These are phyloP conservation scores for Campoplex nolae DNA, from an alignment of 2,888 invertebrate genomes.

Conservation along the genomic window DNA sequence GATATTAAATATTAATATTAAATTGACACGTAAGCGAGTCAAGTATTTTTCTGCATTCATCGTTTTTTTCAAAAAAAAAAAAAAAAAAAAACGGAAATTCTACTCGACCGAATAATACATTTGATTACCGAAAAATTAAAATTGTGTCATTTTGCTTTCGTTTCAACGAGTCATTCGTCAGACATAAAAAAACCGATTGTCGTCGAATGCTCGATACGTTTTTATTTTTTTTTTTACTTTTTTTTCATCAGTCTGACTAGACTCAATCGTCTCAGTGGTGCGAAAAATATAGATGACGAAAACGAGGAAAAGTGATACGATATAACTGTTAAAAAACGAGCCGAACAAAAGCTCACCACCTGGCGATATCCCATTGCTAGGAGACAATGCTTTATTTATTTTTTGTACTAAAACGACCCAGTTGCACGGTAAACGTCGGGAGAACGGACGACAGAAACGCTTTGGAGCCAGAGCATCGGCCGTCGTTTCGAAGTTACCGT, in stretches of 20 bases:
- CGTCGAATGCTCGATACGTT: background rate
- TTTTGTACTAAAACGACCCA: slow-evolving; percentile 20
- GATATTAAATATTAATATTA: background rate
- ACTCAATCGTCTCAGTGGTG: slow-evolving; percentile 10
- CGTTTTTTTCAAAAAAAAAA: no score
- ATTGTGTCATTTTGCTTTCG: background rate
- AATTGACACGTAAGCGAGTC: background rate
- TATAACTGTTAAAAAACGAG: background rate
- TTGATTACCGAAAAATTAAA: background rate
- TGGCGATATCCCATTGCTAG: slow-evolving; percentile 8
- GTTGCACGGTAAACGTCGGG: slow-evolving; percentile 1
- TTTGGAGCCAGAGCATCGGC: slow-evolving; percentile 27
- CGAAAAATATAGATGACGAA: background rate
- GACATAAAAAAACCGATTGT: background rate
- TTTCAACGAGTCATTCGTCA: background rate
- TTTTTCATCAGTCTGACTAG: slow-evolving; percentile 9
- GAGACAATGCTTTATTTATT: background rate
- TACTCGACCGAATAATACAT: background rate
- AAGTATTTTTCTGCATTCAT: background rate
- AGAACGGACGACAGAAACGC: background rate
- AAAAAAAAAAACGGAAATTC: no score
- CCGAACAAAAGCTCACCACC: slow-evolving; percentile 10
- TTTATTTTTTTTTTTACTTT: background rate
- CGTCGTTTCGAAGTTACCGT: slow-evolving; percentile 34
- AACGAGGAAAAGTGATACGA: background rate